A percentile compares a stretch with the other conserved stretches of the same genome.
phyloP scores from a whole-genome alignment of 2,888 invertebrate species.

The Julus scandinavius region DNA sequence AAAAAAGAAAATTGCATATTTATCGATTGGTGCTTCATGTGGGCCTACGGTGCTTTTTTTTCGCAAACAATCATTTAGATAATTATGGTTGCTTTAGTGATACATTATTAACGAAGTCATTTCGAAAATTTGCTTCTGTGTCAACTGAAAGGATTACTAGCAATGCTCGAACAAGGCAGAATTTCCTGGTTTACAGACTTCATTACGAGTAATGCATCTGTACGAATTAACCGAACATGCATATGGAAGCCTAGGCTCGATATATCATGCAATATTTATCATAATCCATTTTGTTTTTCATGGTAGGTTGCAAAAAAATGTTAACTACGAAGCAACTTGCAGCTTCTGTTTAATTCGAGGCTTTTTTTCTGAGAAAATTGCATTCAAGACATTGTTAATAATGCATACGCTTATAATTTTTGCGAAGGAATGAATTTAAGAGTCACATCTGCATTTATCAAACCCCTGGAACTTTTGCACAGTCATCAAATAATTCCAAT shows the following conservation, averaged over 20 bases:
- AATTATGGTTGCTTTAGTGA: not conserved
- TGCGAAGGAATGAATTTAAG: not conserved
- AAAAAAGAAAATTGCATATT: not conserved
- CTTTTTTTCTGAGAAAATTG: not conserved
- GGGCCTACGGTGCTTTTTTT: not conserved
- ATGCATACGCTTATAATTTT: not conserved
- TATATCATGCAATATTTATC: not conserved
- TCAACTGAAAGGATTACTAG: not conserved
- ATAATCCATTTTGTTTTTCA: conserved; percentile 5
- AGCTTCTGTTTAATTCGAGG: not conserved
- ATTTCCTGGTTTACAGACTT: not conserved
- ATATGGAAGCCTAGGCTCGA: not conserved
- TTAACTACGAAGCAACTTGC: not conserved
- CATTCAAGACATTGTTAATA: not conserved
- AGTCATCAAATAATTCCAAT: not conserved
- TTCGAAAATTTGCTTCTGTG: conserved; percentile 18
- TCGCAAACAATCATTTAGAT: conserved; percentile 6
- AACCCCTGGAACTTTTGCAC: not conserved
- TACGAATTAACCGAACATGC: not conserved
- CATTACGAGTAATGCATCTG: not conserved
- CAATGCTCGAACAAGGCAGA: not conserved
- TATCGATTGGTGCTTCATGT: not conserved
- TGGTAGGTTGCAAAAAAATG: not conserved
- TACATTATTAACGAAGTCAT: conserved; percentile 3
- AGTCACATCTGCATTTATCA: not conserved